Evolutionary conservation across 2,888 invertebrate genomes (phyloP), one percentile per base, ranked within the genome.

Genomic region (Caenorhabditis panamensis): DNA sequence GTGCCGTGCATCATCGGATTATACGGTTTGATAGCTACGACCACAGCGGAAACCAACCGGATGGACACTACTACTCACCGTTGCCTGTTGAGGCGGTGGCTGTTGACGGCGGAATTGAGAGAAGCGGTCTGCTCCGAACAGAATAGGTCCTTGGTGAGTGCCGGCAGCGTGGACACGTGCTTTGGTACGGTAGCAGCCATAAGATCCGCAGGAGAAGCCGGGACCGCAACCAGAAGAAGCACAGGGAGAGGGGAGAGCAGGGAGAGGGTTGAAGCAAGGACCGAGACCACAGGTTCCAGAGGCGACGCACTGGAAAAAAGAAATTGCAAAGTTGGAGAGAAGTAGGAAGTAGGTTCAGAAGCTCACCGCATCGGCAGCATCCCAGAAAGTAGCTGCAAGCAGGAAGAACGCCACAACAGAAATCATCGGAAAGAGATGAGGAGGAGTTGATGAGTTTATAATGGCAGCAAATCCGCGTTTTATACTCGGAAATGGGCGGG

Each of bases 271-370:
- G 37, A 77, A 62, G 53, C 86, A 84, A 8, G 84, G 82, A 8
- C 82, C 81, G n/a, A 82, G 82, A 16, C 89, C 89, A 68, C 89
- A 89, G 20, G 88, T 84, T 51, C 89, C 89, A n/a, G 86, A 86
- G 0, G 88, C 88, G 13, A 89, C 72, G 67, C 89, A 89, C 89
- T 89, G 71, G 62, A 88, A 59, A 16, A 1, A n/a, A 4, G 3
- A 8, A 22, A 41, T 58, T 36, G 16, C 26, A 13, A n/a, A n/a
- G n/a, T n/a, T n/a, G n/a, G 9, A 26, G 53, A 49, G 6, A 49
- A 49, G 31, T 31, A 31, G 5, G 9, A 26, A 26, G 13, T 53
- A n/a, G n/a, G n/a, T n/a, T n/a, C 16, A 13, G 53, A 53, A 49
- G 24, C 63, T 16, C 36, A 72, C 72, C 47, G 63, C 63, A 24